phyloP scores from a whole-genome alignment of 2,113 vertebrate species.

The Grammomys dolichurus region DNA sequence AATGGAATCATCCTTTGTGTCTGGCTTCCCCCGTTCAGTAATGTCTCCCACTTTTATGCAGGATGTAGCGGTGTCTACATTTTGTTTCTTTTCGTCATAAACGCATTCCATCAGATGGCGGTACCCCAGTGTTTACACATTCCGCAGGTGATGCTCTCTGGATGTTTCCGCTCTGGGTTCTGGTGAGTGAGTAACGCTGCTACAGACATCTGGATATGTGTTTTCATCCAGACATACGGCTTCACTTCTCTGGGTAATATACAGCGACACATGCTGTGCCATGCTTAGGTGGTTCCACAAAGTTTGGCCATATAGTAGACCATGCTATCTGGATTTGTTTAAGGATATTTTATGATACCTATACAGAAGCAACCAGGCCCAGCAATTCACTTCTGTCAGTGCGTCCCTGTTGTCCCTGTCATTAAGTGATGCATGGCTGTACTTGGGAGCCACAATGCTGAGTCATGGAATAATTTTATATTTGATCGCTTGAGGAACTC shows the following conservation, averaged over 20 bases:
- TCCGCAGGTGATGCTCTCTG: not conserved
- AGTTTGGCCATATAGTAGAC: not conserved
- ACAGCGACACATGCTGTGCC: too few species aligned
- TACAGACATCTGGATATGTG: not conserved
- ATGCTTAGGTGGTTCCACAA: fast-evolving
- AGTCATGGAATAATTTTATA: not conserved
- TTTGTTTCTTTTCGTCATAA: not conserved
- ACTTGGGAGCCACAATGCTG: not conserved
- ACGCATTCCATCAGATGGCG: not conserved
- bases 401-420: not conserved
- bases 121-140: not conserved
- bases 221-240: not conserved
- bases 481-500: not conserved
- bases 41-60: not conserved
- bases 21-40: not conserved
- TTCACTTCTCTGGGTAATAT: not conserved
- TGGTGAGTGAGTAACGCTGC: not conserved
- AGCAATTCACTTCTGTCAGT: not conserved
- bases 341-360: not conserved
- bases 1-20: not conserved
- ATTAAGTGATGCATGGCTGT: not conserved
- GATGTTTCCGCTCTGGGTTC: not conserved
- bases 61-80: not conserved
- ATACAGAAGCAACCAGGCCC: not conserved
- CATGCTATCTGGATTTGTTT: not conserved